A percentile compares a stretch with the other conserved stretches of the same genome.
Evolutionary conservation across 2,888 invertebrate species (phyloP).

Genomic region (Argyresthia goedartella): DNA sequence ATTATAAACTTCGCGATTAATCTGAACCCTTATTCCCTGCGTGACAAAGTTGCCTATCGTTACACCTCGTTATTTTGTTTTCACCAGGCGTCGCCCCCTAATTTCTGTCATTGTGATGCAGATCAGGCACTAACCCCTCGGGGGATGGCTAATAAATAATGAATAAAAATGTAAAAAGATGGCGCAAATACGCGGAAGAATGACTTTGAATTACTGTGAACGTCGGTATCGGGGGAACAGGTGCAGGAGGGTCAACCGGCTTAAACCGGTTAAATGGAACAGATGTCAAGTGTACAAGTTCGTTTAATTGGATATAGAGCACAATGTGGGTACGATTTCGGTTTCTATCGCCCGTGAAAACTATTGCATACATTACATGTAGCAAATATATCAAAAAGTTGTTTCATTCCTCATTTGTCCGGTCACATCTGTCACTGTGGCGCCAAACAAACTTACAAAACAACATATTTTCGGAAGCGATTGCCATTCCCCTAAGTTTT

Average conservation of each 20-base stretch:
- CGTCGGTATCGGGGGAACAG: constrained; percentile 29
- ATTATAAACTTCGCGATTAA: too few relatives aligned
- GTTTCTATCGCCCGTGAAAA: not conserved
- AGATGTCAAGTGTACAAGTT: constrained; percentile 1
- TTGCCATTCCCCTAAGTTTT: too few relatives aligned
- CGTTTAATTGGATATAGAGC: not conserved
- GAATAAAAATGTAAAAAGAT: constrained; percentile 51
- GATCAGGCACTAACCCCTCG: constrained; percentile 15
- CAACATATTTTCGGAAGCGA: too few relatives aligned
- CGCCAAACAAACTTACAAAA: too few relatives aligned
- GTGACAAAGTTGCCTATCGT: not conserved
- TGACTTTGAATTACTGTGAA: constrained; percentile 44
- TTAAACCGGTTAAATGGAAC: constrained; percentile 21
- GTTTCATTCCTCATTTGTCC: not conserved
- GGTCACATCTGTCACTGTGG: too few relatives aligned
- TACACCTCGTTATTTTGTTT: not conserved
- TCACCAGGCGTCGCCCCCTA: constrained; percentile 13
- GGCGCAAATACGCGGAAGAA: constrained; percentile 41
- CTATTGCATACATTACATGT: not conserved
- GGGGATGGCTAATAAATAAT: constrained; percentile 33
- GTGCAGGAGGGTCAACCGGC: constrained; percentile 24
- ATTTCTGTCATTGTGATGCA: constrained; percentile 15
- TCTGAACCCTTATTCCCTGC: not conserved
- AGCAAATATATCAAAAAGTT: not conserved
- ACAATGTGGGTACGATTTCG: not conserved